Evolutionary conservation across 2,888 invertebrate genomes (phyloP), one percentile per base, ranked within the genome.

Genomic region (Thymelicus acteon): DNA sequence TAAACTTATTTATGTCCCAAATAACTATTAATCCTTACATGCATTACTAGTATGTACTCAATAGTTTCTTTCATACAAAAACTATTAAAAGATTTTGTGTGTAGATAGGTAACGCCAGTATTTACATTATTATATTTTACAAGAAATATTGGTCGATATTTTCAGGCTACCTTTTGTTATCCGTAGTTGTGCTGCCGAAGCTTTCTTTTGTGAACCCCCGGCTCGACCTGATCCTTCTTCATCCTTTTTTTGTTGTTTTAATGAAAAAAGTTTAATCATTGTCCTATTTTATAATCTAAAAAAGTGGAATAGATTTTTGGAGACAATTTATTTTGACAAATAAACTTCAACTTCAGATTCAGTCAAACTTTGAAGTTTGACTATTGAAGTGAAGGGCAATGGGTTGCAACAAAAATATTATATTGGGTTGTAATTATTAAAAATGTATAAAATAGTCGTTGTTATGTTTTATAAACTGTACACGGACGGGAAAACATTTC

Each of bases 181-280:
- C 92, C 99, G 96, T 85, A 99, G 95, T 92, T 99, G 99, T 77
- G 99, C 99, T 81, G 99, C 99, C 77, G 98, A 98, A 77, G 98
- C 97, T 92, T 98, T 98, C 94, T 98, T 98, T 91, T 97, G 97
- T 80, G 97, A 97, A 78, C 93, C 93, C 73, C 93, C 94, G 75
- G 92, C 91, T 84, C 94, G 87, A 74, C 94, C 87, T 76, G 95
- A 95, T 80, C 97, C 96, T 91, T 98, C 98, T 85, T 98, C 98
- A 95, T 99, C 98, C 95, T 99, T 99, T 95, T 98, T 98, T 94
- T 99, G 98, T 95, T 99, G 98, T 95, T 99, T 99, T 88, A 99
- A 94, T 80, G 99, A 98, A 95, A 99, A 99, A 94, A 99, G 95
- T 95, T 98, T 99, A 92, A 99, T 98, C 99, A 99, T 99, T 89